Evolutionary conservation across 1,140 invertebrate genomes (phyloP), one percentile per base, ranked within the genome.

Genomic region (Hermatobates lingyangjiaoensis): DNA sequence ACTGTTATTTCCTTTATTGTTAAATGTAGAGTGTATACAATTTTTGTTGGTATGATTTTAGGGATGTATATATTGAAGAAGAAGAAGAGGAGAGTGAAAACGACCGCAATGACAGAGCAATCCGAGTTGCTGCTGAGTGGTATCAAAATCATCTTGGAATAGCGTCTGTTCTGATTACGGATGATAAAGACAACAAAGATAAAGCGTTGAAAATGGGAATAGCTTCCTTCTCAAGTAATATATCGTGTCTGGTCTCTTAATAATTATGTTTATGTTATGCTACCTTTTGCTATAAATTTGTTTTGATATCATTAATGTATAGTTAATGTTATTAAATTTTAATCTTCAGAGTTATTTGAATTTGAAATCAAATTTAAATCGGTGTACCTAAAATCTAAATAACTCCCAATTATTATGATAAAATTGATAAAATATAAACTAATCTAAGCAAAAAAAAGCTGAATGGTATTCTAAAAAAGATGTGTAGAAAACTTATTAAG

Each of bases 91-190:
- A 96, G 68, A 77, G 77, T 27, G 66, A 75, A 40, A 95, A 96
- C 71, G 89, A 95, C 63, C 75, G 89, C 59, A 96, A 95, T 75
- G 89, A 94, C 63, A 71, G 89, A 62, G 87, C 88, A 18, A 92
- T 96, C 57, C 70, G 90, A 45, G 65, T 73, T 55, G 81, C 86
- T 27, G 74, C 77, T 27, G 68, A 72, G 26, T 97, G 90, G 90
- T 95, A 94, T 64, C 54, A 58, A 20, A 51, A 53, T 50, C 81
- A 82, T 62, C 63, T 83, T 30, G 61, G 63, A 10, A 73, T 87
- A 10, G 70, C 77, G 58, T 74, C 86, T 48, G 68, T 96, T 27
- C 69, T 96, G 27, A 64, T 97, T 3, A 91, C 88, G 26, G 87
- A 95, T 66, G 90, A 95, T 75, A 74, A 70, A 28, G 79, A 72